Evolutionary conservation across 2,797 vertebrate genomes (phyloP), one percentile per base, ranked within the genome.

Genomic region (Hemibagrus guttatus): DNA sequence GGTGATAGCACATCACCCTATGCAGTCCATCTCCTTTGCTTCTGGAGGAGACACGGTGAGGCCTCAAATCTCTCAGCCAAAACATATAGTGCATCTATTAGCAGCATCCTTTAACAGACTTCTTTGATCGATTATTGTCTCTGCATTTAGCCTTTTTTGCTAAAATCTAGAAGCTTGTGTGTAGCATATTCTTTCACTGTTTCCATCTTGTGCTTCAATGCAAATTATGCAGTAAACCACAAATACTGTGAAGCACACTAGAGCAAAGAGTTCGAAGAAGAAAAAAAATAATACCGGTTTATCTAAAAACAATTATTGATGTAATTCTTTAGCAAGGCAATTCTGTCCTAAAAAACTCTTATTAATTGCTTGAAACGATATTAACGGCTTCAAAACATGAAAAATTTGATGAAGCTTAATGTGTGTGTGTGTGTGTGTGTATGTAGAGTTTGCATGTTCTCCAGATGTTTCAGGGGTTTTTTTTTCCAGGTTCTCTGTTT

Each of bases 1-100:
- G 98, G 95, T 98, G 93, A 97, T 99, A 0, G 98, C 98, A 39
- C 98, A 97, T 90, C 98, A 99, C 90, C 98, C 98, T 85, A 99
- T 99, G 98, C 98, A 99, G 91, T 98, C 98, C 87, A 99, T 99
- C 93, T 99, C 98, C 84, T 99, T 99, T 0, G 98, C 98, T 0
- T 99, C 98, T 0, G 98, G 98, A 0, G 98, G 98, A 61, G 98
- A 99, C 93, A 96, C 96, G 90, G 98, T 99, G 93, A 97, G 97
- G 14, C 58, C 42, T 85, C 31, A 83, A 11, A 76, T 71, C 26
- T 64, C 14, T 49, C 58, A 61, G 56, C 26, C 49, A 54, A n/a
- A 28, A 74, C 26, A 75, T 52, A n/a, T 52, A 74, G 69, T 74
- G 21, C 4, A 7, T 49, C 42, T 74, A 26, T 46, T 42, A 72